These are phyloP conservation scores for Syngnathus floridae DNA, from an alignment of 2,113 vertebrate species.

Conservation along the genomic window DNA sequence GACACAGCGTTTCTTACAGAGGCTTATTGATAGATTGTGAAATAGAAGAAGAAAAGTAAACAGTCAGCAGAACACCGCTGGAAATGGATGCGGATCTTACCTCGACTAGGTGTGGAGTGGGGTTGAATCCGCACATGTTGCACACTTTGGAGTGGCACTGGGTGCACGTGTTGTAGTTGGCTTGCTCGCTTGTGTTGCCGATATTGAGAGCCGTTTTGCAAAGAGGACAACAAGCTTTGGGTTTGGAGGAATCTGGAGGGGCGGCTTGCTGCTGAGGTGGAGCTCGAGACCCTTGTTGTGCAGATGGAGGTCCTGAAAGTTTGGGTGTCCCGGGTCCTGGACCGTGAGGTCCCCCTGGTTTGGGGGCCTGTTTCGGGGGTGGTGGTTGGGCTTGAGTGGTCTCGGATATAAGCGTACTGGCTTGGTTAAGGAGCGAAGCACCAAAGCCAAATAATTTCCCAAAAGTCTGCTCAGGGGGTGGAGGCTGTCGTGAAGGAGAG, in stretches of 20 bases:
- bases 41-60: slow-evolving; percentile 3
- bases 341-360: slow-evolving; percentile 78
- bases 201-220: slow-evolving; percentile 91
- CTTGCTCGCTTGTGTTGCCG: slow-evolving; percentile 73
- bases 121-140: slow-evolving; percentile 98
- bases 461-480: slow-evolving; percentile 82
- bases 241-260: slow-evolving; percentile 60
- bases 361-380: slow-evolving; percentile 83
- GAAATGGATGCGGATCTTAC: slow-evolving; percentile 70
- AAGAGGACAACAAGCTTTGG: slow-evolving; percentile 83
- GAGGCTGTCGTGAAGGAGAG: slow-evolving; percentile 74
- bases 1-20: slow-evolving; percentile 34
- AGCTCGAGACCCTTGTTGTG: slow-evolving; percentile 54
- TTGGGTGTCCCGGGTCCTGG: slow-evolving; percentile 77
- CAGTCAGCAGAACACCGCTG: not conserved
- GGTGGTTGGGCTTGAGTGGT: slow-evolving; percentile 78
- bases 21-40: slow-evolving; percentile 33
- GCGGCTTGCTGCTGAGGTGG: slow-evolving; percentile 41
- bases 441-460: slow-evolving; percentile 96
- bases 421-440: slow-evolving; percentile 92
- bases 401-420: slow-evolving; percentile 89
- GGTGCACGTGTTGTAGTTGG: slow-evolving; percentile 94
- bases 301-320: slow-evolving; percentile 62
- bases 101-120: slow-evolving; percentile 89
- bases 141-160: slow-evolving; percentile 91